Percentiles rank a stretch among this genome's conserved stretches.
Conservation (phyloP, 2,113 vertebrate genomes). For the Cinclus mexicanus region DNA sequence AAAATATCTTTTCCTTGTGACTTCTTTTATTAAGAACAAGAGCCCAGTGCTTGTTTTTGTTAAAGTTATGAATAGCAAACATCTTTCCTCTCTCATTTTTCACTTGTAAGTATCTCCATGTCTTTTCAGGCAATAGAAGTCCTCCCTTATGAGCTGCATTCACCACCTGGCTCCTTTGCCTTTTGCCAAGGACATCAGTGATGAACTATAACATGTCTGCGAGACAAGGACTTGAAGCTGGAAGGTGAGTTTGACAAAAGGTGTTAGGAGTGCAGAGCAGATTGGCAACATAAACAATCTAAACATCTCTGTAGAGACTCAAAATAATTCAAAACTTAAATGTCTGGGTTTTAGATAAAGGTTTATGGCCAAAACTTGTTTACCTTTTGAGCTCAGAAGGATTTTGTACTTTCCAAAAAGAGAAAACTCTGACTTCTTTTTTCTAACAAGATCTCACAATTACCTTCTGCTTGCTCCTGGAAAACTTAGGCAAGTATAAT, state of each 20-base stretch:
- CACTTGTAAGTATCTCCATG: neutral
- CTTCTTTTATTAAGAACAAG: neutral
- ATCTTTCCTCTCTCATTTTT: neutral
- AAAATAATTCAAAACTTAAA: neutral
- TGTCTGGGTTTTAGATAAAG: neutral
- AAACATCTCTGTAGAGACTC: neutral
- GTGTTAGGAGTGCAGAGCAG: neutral
- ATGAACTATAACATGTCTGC: neutral
- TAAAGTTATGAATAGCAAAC: neutral
- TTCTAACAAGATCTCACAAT: neutral
- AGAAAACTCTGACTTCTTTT: neutral
- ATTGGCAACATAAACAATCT: neutral
- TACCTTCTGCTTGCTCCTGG: neutral
- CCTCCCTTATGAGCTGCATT: neutral
- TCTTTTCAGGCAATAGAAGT: neutral
- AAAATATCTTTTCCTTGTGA: neutral
- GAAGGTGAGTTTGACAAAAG: neutral
- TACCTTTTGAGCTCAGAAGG: neutral
- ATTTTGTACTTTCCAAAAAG: neutral
- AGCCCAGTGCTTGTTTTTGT: neutral
- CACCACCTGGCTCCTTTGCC: neutral
- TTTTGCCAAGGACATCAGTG: neutral
- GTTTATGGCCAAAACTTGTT: neutral
- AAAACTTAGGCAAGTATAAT: neutral
- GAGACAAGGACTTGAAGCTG: neutral